Base-by-base conservation (phyloP, 2,113 vertebrate genomes). In the Vireo altiloquus region DNA sequence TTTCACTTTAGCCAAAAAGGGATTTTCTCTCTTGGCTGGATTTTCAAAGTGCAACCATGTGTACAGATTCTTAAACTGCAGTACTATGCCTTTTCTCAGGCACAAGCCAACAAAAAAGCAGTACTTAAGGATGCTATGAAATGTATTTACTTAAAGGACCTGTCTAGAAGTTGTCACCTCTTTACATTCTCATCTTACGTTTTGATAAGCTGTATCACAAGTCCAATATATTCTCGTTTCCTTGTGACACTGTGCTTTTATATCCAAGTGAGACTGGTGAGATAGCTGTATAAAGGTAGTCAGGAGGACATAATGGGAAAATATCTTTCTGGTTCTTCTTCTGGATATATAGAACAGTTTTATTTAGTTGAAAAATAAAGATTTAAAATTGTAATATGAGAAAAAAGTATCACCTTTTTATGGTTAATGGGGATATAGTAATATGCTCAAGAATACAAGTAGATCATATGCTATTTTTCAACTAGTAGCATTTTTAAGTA, bases 121-220 rank as follows among this genome's bases (percentile, higher is more conserved):
- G 80, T 68, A 91, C 75, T 95, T 94, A 81, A 87, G 72, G 72
- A 90, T 80, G 64, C 10, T 79, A 40, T 63, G 70, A 96, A 93
- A 95, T 86, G 49, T 76, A 91, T 95, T 97, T 92, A 71, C 72
- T 80, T 90, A 66, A 94, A 92, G 76, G 54, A 95, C 83, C 79
- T 94, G 78, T 87, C 79, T 92, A 94, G 72, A 83, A 52, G n/a
- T 91, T 96, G 86, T 95, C 76, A 97, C 90, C 81, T 94, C 90
- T 91, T 83, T 82, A 61, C 59, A 65, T 82, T 84, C 69, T 75
- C 96, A 96, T 96, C 87, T 94, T 60, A 71, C 1, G 1, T 89
- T 90, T 78, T 90, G 90, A 94, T 94, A 96, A 96, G 64, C 15
- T 75, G n/a, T 81, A 83, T 97, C 90, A 96, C 40, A 89, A 93